Percentiles rank a stretch among this genome's conserved stretches.
phyloP scores from a whole-genome alignment of 1,140 invertebrate genomes.

The Eciton burchellii region DNA sequence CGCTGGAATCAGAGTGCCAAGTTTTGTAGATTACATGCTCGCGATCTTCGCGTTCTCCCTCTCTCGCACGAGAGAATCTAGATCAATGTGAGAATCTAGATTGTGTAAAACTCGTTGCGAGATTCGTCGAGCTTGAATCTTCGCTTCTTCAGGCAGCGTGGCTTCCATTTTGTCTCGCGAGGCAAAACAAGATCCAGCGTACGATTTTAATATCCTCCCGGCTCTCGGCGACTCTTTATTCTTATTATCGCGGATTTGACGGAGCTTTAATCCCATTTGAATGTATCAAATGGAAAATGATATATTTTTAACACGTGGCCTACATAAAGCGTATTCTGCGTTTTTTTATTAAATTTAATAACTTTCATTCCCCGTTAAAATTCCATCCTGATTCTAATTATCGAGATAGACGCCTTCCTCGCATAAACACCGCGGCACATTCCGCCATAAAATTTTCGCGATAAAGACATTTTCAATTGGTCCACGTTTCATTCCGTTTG shows the following conservation, averaged over 20 bases:
- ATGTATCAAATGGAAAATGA: not conserved
- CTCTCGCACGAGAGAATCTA: not conserved
- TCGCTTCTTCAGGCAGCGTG: not conserved
- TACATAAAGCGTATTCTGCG: not conserved
- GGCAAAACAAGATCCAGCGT: not conserved
- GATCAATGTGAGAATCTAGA: too few relatives aligned
- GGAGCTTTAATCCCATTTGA: not conserved
- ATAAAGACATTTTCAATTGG: slow-evolving; percentile 35
- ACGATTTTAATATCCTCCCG: slow-evolving; percentile 8
- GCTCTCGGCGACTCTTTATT: not conserved
- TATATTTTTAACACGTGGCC: slow-evolving; percentile 1
- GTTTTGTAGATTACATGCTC: slow-evolving; percentile 18
- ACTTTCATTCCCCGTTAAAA: not conserved
- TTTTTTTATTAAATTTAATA: not conserved
- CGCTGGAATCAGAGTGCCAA: slow-evolving; percentile 4
- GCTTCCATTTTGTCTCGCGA: not conserved
- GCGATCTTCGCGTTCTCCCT: too few relatives aligned
- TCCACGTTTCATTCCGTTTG: slow-evolving; percentile 12
- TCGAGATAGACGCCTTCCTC: not conserved
- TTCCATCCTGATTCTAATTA: not conserved
- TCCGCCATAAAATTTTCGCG: slow-evolving; percentile 15
- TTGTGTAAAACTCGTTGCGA: slow-evolving; percentile 11
- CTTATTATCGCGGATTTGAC: not conserved
- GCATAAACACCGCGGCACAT: not conserved
- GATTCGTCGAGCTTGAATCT: not conserved